Evolutionary conservation across 1,140 invertebrate genomes (phyloP).

Genomic region (Pseudachorutes palmiensis): DNA sequence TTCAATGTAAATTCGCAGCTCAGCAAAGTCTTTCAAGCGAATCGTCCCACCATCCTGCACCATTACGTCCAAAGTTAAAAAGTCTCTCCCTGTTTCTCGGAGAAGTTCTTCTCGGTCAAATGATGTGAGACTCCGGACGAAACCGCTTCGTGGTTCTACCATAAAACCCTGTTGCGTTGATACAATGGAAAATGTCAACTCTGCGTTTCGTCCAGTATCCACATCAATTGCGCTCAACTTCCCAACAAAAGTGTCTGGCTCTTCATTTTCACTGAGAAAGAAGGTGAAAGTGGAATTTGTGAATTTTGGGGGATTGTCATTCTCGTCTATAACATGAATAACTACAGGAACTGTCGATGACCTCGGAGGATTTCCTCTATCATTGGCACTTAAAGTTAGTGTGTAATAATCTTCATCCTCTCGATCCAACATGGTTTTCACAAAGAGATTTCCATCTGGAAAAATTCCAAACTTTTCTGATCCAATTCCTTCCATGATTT

Average conservation of each 20-base stretch:
- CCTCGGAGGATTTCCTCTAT: constrained; percentile 63
- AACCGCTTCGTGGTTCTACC: constrained; percentile 83
- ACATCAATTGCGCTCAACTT: constrained; percentile 79
- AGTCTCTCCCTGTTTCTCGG: constrained; percentile 62
- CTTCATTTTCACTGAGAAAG: constrained; percentile 77
- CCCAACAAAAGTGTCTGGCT: constrained; percentile 77
- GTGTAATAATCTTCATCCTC: constrained; percentile 85
- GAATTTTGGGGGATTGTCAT: constrained; percentile 87
- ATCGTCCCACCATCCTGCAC: constrained; percentile 75
- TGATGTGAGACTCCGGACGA: constrained; percentile 71
- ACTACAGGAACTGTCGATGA: constrained; percentile 75
- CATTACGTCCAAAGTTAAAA: constrained; percentile 69
- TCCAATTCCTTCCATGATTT: constrained; percentile 70
- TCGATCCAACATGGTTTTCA: constrained; percentile 70
- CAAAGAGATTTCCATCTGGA: constrained; percentile 79
- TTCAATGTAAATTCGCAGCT: constrained; percentile 74
- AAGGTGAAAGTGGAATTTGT: constrained; percentile 76
- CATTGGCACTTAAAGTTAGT: constrained; percentile 68
- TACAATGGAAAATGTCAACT: constrained; percentile 73
- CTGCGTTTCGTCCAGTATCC: constrained; percentile 84
- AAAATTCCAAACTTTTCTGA: constrained; percentile 80
- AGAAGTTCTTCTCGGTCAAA: constrained; percentile 82
- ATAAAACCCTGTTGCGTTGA: constrained; percentile 67
- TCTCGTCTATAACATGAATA: constrained; percentile 88
- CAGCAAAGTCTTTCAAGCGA: constrained; percentile 72